Percentiles rank a stretch among this genome's conserved stretches.
Conservation (phyloP, 1,140 invertebrate genomes). For the Diachasmimorpha longicaudata region DNA sequence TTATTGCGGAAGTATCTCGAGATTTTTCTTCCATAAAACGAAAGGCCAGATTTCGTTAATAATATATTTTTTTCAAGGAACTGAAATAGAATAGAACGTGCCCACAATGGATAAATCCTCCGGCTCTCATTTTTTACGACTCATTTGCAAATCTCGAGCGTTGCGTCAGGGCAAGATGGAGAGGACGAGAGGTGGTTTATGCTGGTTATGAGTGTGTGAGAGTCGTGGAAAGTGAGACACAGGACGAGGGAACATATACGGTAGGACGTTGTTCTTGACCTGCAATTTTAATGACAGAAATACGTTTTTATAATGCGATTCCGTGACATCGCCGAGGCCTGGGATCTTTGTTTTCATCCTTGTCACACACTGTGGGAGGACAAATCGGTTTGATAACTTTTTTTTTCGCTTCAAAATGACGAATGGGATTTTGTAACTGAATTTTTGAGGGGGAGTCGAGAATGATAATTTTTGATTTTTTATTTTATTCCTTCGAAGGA, state of each 20-base stretch:
- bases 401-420: not conserved
- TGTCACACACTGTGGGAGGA: not conserved
- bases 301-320: constrained; percentile 9
- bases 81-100: not conserved
- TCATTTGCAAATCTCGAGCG: constrained; percentile 23
- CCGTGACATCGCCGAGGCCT: not conserved
- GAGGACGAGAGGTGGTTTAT: not conserved
- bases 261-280: constrained; percentile 32
- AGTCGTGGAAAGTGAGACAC: constrained; percentile 10
- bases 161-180: constrained; percentile 15
- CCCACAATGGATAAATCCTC: not conserved
- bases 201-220: not conserved
- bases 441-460: no score
- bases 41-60: no score
- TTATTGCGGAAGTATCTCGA: no score
- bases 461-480: no score
- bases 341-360: not conserved
- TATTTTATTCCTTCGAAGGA: no score
- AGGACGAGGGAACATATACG: constrained; percentile 24
- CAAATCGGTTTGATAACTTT: not conserved
- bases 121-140: constrained; percentile 15
- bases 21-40: no score
- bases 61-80: not conserved
- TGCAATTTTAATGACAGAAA: constrained; percentile 30
- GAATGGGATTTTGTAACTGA: not conserved